Base-by-base conservation (phyloP, 2,888 invertebrate species). In the Lingula anatina region DNA sequence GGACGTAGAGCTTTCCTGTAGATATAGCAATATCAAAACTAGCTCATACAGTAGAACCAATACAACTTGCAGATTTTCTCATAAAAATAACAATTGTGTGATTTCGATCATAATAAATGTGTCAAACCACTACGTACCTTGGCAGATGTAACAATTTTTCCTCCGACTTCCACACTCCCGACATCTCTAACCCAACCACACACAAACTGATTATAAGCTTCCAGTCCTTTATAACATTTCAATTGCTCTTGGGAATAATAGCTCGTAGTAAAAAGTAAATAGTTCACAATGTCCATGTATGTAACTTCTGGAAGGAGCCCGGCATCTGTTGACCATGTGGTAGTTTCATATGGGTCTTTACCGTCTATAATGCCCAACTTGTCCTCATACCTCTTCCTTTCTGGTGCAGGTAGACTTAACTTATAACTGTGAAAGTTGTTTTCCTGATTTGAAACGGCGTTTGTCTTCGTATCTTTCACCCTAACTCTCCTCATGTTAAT, bases 201-300 rank as follows among this genome's bases (percentile, higher is more conserved):
- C 9, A 53, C 50, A 42, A 57, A 53, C 40, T 57, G 52, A 20
- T 57, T 57, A 40, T 55, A 53, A 2, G 55, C 53, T 9, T 50
- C 53, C 12, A 57, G 25, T 9, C 45, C 43, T 35, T 56, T 56
- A 31, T 50, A 56, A 15, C 36, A 23, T 23, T 41, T 39, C 9
- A 31, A 15, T 31, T 9, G 9, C 20, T 12, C 9, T 9, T 23
- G 9, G 9, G 20, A n/a, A 39, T 39, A 31, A 12, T 9, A 9
- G 15, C 31, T 31, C 31, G 9, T 9, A 12, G 9, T 31, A 15
- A 12, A 12, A 15, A 31, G 9, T 15, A 31, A 15, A 31, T 31
- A 31, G 31, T 31, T 31, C 9, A 31, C 31, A 31, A 31, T 31
- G 31, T 31, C 31, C 25, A 43, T 44, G 36, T 54, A 52, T n/a